Percentiles rank a stretch among this genome's conserved stretches.
These are phyloP conservation scores for Mythimna vitellina DNA, from an alignment of 2,888 invertebrate genomes.

Conservation along the genomic window DNA sequence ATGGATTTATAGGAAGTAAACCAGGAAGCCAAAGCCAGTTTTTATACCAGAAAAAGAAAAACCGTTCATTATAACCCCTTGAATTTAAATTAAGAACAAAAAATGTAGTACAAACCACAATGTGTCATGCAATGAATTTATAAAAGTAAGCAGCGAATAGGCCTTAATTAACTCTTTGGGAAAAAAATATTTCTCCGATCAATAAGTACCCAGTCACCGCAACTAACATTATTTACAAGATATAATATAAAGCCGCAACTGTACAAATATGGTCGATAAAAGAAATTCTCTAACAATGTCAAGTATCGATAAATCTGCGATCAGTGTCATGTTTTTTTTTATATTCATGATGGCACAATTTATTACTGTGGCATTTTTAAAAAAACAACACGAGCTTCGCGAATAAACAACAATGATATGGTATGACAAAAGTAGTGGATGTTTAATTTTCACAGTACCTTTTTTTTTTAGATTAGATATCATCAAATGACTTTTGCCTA, in stretches of 20 bases:
- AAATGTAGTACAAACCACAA: conserved; percentile 30
- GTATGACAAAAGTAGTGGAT: background rate
- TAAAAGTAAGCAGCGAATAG: conserved; percentile 33
- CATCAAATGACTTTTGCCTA: too few species aligned
- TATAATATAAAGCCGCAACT: conserved; percentile 34
- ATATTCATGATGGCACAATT: background rate
- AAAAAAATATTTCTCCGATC: conserved; percentile 18
- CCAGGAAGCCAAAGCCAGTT: conserved; percentile 30
- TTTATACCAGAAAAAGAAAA: conserved; percentile 21
- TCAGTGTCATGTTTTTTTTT: background rate
- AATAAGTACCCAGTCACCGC: background rate
- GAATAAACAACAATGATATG: background rate
- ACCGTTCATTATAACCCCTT: background rate
- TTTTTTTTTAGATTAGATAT: too few species aligned
- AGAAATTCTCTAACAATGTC: conserved; percentile 35
- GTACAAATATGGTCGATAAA: conserved; percentile 35
- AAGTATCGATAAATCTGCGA: conserved; percentile 7
- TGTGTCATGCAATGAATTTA: conserved; percentile 24
- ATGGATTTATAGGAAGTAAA: conserved; percentile 23
- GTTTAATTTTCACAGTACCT: background rate
- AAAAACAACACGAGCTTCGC: background rate
- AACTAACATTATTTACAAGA: conserved; percentile 26
- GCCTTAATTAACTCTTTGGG: conserved; percentile 20
- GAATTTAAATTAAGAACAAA: conserved; percentile 30
- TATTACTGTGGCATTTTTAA: background rate